Base-by-base conservation (phyloP, 2,797 vertebrate species). In the Sebastes aleutianus region DNA sequence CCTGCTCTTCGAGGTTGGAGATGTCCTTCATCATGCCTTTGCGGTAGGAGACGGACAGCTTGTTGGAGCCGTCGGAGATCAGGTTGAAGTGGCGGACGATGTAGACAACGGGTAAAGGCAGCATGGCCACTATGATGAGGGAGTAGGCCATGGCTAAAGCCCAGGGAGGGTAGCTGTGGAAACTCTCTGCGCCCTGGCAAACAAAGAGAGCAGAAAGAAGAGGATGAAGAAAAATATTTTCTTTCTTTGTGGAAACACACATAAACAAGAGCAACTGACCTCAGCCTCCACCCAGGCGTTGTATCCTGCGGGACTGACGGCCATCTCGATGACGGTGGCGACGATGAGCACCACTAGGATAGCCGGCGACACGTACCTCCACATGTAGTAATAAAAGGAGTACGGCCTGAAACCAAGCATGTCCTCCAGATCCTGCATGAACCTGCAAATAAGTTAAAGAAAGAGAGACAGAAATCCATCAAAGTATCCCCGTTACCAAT, bases 21-120 rank as follows among this genome's bases (percentile, higher is more conserved):
- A 99, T 97, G 92, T 99, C 98, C 92, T 99, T 99, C 96, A 98
- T 98, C 97, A 99, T 98, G 75, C 98, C 98, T 83, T 99, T 98
- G 83, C 98, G 98, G 93, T 99, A 99, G 77, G 98, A 98, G 86
- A 99, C 98, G 0, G 98, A 99, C 54, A 99, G 96, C 86, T 97
- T 97, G 57, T 99, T 99, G 93, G 98, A 99, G 85, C 98, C 98
- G 0, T 99, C 98, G 0, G 98, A 97, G 65, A 99, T 87, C 2
- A 99, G 93, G 94, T 97, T 97, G 91, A 98, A 99, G 87, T 97
- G 97, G 20, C 97, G 95, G 29, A 93, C 96, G 43, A 99, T 80
- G 87, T 96, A 99, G 86, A 99, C 96, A 16, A 99, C 64, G 0
- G 98, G 99, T 71, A 99, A 93, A 36, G 99, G 99, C 79, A 99